These are phyloP conservation scores for Leptinotarsa haldemani DNA, from an alignment of 2,888 invertebrate species.

Conservation along the genomic window DNA sequence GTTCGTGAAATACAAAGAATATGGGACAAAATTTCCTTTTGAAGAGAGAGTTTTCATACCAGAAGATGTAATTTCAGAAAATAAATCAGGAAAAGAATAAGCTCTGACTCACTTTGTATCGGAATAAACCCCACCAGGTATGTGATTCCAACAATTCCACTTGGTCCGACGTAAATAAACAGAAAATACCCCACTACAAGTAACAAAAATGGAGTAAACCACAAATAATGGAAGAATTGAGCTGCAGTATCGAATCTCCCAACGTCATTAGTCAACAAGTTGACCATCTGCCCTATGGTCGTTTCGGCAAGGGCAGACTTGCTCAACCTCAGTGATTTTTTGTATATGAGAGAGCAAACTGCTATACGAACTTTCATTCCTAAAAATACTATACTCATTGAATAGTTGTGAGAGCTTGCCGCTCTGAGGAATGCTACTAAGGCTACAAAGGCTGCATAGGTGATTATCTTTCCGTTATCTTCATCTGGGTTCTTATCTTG, in stretches of 20 bases:
- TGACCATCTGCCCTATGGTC: conserved; percentile 53
- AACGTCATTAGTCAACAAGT: conserved; percentile 66
- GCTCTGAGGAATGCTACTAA: conserved; percentile 60
- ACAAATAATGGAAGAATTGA: conserved; percentile 83
- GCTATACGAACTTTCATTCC: conserved; percentile 88
- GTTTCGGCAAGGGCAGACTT: conserved; percentile 49
- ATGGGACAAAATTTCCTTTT: too few relatives aligned
- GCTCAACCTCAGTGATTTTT: conserved; percentile 59
- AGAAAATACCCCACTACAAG: conserved; percentile 69
- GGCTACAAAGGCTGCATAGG: conserved; percentile 80
- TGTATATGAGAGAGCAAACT: conserved; percentile 84
- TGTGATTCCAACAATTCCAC: conserved; percentile 62
- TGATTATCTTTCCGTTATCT: conserved; percentile 72
- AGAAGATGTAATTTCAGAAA: too few relatives aligned
- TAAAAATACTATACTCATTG: conserved; percentile 83
- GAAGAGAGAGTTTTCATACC: too few relatives aligned
- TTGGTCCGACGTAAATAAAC: conserved; percentile 62
- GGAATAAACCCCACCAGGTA: conserved; percentile 60
- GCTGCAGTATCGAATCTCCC: conserved; percentile 84
- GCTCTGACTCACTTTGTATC: conserved; percentile 57
- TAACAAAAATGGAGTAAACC: conserved; percentile 77
- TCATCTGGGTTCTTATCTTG: conserved; percentile 64
- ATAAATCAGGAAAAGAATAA: too few relatives aligned
- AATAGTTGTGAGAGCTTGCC: conserved; percentile 78
- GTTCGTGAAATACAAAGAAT: too few relatives aligned